Base-by-base conservation (phyloP, 1,140 invertebrate genomes). In the Zaprionus africanus region DNA sequence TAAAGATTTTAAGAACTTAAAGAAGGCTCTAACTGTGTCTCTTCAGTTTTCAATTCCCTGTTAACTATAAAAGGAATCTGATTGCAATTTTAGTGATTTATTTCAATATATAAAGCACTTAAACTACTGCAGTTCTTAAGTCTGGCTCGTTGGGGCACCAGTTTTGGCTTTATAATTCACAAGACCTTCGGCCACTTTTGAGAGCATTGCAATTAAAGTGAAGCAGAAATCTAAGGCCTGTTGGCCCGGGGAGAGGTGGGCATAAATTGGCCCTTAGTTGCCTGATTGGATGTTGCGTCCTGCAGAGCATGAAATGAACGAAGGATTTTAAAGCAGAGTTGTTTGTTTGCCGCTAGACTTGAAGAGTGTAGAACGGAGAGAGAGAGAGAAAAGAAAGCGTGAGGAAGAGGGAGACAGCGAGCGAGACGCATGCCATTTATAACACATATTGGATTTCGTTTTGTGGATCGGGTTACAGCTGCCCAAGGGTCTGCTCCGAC, bases 371-470 rank as follows among this genome's bases (percentile, higher is more conserved):
- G 17, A 22, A 13, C 53, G 41, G 17, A 82, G 54, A 59, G 38
- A 64, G 28, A 67, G 82, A 36, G 41, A 3, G 31, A 11, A 19
- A 12, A 49, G 43, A 19, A 9, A 49, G 46, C 24, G 19, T 31
- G 6, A 65, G 72, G n/a, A 36, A 51, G 51, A 49, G 22, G 38
- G 61, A 46, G 26, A 34, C 53, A 60, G 56, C 17, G 19, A 53
- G 5, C 24, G 43, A 65, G 79, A 79, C 53, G 71, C 60, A 72
- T 69, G 60, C 65, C 82, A 79, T 82, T 78, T 76, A 86, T 86
- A 80, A 87, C 83, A 87, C 83, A 74, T 90, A 90, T 88, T 85
- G 81, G 80, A 90, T 88, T 88, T 90, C 76, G 79, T 82, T 90
- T 75, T 71, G 78, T 65, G 70, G 78, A 74, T 81, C 71, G 61